Evolutionary conservation across 1,140 invertebrate species (phyloP).

Genomic region (Drosophila virilis): DNA sequence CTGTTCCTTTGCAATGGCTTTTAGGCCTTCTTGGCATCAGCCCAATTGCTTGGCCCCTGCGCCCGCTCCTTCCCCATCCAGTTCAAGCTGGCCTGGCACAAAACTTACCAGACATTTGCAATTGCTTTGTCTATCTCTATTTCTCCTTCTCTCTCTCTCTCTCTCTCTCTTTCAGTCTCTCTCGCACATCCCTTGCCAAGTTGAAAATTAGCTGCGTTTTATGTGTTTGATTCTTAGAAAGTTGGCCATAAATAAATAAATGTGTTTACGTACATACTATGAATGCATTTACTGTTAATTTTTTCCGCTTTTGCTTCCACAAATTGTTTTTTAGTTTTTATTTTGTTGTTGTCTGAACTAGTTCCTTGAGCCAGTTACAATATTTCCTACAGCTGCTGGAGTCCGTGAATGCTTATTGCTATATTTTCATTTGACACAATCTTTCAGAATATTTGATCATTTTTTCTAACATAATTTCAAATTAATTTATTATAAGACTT

Average conservation of each 20-base stretch:
- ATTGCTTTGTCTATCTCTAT: slow-evolving; percentile 7
- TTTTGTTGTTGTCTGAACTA: neutral
- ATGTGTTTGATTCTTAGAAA: slow-evolving; percentile 43
- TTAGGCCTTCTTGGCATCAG: slow-evolving; percentile 41
- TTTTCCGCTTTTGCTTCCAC: slow-evolving; percentile 4
- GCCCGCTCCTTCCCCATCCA: slow-evolving; percentile 3
- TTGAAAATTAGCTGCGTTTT: slow-evolving; percentile 51
- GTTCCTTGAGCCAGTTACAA: neutral
- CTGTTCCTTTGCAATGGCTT: slow-evolving; percentile 9
- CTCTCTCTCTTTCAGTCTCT: neutral
- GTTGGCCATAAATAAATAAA: slow-evolving; percentile 28
- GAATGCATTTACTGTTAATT: slow-evolving; percentile 30
- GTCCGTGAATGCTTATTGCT: too few relatives aligned
- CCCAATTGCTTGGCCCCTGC: slow-evolving; percentile 3
- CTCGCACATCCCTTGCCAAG: slow-evolving; percentile 29
- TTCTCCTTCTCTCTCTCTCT: neutral
- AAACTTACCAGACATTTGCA: slow-evolving; percentile 47
- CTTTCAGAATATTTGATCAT: too few relatives aligned
- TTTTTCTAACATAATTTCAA: too few relatives aligned
- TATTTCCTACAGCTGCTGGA: too few relatives aligned
- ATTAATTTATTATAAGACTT: too few relatives aligned
- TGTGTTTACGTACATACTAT: slow-evolving; percentile 15
- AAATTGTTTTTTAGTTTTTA: neutral
- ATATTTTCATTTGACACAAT: too few relatives aligned
- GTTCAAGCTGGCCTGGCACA: slow-evolving; percentile 30